Percentiles rank a stretch among this genome's conserved stretches.
These are phyloP conservation scores for Spisula solida DNA, from an alignment of 2,888 invertebrate genomes.

Conservation along the genomic window DNA sequence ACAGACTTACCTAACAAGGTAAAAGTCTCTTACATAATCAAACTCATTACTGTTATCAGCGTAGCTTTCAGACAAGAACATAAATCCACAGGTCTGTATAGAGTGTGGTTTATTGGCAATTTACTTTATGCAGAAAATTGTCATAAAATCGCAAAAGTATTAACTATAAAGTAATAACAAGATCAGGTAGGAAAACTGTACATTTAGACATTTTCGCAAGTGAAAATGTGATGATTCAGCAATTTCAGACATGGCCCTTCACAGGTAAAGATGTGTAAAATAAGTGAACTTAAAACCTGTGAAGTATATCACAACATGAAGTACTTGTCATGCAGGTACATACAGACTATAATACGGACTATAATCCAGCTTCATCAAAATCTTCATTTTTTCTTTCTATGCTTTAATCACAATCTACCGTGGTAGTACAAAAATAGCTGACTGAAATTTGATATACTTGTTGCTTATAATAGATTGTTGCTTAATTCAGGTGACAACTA, in stretches of 20 bases:
- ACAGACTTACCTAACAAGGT: background rate
- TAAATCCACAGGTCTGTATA: background rate
- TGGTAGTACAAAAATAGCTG: too few relatives aligned
- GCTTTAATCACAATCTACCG: too few relatives aligned
- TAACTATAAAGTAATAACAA: background rate
- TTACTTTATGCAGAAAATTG: conserved; percentile 7
- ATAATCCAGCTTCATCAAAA: too few relatives aligned
- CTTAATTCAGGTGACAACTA: too few relatives aligned
- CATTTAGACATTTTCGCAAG: background rate
- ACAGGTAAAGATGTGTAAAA: too few relatives aligned
- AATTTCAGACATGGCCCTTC: too few relatives aligned
- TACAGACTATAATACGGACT: too few relatives aligned
- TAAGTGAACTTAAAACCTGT: background rate
- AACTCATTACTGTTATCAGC: conserved; percentile 9
- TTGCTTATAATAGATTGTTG: too few relatives aligned
- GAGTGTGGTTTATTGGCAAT: background rate
- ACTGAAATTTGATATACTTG: too few relatives aligned
- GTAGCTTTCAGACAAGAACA: background rate
- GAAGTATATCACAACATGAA: background rate
- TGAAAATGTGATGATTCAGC: too few relatives aligned
- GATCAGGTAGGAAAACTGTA: background rate
- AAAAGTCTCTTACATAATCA: background rate
- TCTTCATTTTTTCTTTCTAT: too few relatives aligned
- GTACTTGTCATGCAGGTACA: too few relatives aligned
- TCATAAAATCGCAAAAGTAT: conserved; percentile 20